phyloP scores from a whole-genome alignment of 2,888 invertebrate genomes.

The Hypsopygia costalis region DNA sequence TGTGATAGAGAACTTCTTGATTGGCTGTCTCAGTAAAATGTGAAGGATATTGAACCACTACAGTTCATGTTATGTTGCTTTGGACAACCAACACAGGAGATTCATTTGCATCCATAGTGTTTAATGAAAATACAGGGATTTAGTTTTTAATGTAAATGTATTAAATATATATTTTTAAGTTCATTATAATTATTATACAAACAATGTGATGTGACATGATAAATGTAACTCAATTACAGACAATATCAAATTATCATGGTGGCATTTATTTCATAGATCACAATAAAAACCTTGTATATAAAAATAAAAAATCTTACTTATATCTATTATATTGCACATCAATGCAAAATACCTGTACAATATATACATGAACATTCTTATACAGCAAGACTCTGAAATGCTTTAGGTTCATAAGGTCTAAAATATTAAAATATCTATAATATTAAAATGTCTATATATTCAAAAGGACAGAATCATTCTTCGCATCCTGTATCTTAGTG shows the following conservation, averaged over 20 bases:
- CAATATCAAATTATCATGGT: constrained; percentile 48
- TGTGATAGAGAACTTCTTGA: constrained; percentile 87
- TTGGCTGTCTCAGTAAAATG: constrained; percentile 79
- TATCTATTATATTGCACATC: constrained; percentile 9
- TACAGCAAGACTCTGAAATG: too few species aligned
- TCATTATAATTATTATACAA: constrained; percentile 69
- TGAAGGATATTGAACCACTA: constrained; percentile 46
- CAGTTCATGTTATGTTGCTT: constrained; percentile 52
- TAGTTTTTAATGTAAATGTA: constrained; percentile 76
- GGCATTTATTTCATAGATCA: background rate
- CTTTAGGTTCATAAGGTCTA: too few species aligned
- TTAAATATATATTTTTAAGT: constrained; percentile 71
- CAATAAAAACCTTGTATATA: constrained; percentile 9
- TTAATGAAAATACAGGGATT: constrained; percentile 77
- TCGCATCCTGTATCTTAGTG: too few species aligned
- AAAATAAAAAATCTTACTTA: constrained; percentile 11
- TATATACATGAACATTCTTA: too few species aligned
- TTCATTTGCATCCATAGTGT: constrained; percentile 70
- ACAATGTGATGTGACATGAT: constrained; percentile 57
- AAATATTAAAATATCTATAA: too few species aligned
- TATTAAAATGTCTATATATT: too few species aligned
- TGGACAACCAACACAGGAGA: constrained; percentile 58
- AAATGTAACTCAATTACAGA: constrained; percentile 66
- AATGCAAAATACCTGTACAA: background rate
- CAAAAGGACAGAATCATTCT: too few species aligned